Base-by-base conservation (phyloP, 2,888 invertebrate species). In the Ethmia dodecea region DNA sequence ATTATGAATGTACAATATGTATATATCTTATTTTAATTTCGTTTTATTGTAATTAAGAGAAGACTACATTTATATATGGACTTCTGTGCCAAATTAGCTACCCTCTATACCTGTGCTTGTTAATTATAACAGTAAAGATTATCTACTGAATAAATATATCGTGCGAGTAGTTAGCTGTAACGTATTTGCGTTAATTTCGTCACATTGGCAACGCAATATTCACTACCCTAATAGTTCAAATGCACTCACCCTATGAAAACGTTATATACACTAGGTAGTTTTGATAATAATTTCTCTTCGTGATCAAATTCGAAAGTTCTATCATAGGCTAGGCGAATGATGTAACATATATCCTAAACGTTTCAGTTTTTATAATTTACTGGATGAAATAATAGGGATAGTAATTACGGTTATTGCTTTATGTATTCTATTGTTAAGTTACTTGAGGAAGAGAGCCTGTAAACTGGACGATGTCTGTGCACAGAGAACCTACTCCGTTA, bases 311-410 rank as follows among this genome's bases (percentile, higher is more conserved):
- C 70, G 70, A 78, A 80, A 83, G 80, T 75, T 76, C 80, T 84
- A 83, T 83, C 83, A 83, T 86, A 86, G 86, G 84, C 73, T 86
- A 84, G 84, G 79, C 70, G 69, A 84, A 83, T 76, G 76, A 70
- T 75, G 66, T 75, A 70, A 76, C 74, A 74, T 32, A 62, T 77
- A 76, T 65, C 61, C 65, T 63, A 63, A 57, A 65, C 52, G 47
- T 60, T 74, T 69, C 42, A 49, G 61, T 69, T 69, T 51, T 44
- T 64, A 63, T 68, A 47, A 49, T 75, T 72, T 58, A 56, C 51
- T 56, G 44, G 55, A 59, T 59, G 48, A 56, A 47, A 56, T n/a
- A 50, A 60, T 60, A 62, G 46, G 42, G 51, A 51, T 43, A 42
- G 52, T 37, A 42, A 49, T 48, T 60, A 49, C 54, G 45, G 55